Base-by-base conservation (phyloP, 1,140 invertebrate species). In the Reticulitermes speratus region DNA sequence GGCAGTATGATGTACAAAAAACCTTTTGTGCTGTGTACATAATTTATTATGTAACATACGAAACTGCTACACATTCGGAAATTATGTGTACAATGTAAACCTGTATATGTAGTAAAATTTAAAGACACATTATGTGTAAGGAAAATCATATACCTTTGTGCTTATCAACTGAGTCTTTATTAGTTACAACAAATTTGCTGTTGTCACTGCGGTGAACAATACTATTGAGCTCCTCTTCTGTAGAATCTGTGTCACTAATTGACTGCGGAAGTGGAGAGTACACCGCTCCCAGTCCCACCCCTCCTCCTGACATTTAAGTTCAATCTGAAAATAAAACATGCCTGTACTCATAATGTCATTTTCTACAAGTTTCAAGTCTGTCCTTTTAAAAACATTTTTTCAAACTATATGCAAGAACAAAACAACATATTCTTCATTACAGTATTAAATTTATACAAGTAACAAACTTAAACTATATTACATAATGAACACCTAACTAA, bases 271-370 rank as follows among this genome's bases (percentile, higher is more conserved):
- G 87, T 48, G 87, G 87, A 86, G 87, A 87, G 84, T 87, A 87
- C n/a, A 84, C 69, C n/a, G 87, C 87, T 87, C 85, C 82, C 87
- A 86, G 87, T 23, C 44, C 59, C n/a, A 82, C 45, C 30, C 25
- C 82, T 69, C 87, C 87, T 86, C 87, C 87, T 69, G 87, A 87
- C 87, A 87, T 87, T 86, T 87, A 87, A 83, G 23, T 86, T 86
- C 44, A 65, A 75, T 75, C 65, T 75, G n/a, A 9, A 75, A 75
- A 30, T 75, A 75, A 86, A 65, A 86, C 16, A 44, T 48, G 52
- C 19, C 5, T 55, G 14, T 55, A 55, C 14, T 55, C 19, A 16
- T 55, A 5, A 6, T 21, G 19, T 55, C 19, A 5, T 16, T 55
- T 21, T 19, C 16, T 5, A 55, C 19, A 55, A 55, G 52, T 55